phyloP scores from a whole-genome alignment of 2,888 invertebrate genomes.

The Trachelus stipa region DNA sequence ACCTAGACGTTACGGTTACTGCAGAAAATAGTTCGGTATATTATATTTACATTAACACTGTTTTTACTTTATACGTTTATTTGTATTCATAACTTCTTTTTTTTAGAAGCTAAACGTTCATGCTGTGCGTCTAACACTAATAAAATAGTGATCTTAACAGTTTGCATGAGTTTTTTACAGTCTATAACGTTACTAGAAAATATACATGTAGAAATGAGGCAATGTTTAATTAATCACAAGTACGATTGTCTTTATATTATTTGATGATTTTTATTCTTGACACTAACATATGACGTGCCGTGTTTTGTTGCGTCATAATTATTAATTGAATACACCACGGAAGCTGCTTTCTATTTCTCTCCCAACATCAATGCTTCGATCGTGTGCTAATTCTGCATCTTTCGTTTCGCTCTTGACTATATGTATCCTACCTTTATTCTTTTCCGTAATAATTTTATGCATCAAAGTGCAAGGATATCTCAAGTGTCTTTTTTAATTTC shows the following conservation, averaged over 20 bases:
- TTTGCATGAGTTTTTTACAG: background rate
- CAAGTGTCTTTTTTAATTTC: background rate
- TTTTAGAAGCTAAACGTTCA: background rate
- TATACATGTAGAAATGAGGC: background rate
- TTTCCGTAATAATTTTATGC: background rate
- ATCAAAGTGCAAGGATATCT: background rate
- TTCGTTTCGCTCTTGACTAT: background rate
- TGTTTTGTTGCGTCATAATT: background rate
- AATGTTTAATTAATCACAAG: background rate
- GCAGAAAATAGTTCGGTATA: background rate
- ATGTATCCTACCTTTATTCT: background rate
- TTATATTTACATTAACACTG: background rate
- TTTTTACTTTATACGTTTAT: background rate
- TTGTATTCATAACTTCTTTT: background rate
- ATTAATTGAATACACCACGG: background rate
- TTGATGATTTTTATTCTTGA: background rate
- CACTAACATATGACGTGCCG: background rate
- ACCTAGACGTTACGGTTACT: background rate
- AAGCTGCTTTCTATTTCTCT: conserved; percentile 34
- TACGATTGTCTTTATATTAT: background rate
- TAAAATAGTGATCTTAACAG: background rate
- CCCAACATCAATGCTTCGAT: conserved; percentile 51
- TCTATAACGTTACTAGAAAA: background rate
- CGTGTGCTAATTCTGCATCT: conserved; percentile 20
- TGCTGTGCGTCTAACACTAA: background rate